Percentiles rank a stretch among this genome's conserved stretches.
Conservation (phyloP, 2,113 vertebrate species). For the Acanthochromis polyacanthus region DNA sequence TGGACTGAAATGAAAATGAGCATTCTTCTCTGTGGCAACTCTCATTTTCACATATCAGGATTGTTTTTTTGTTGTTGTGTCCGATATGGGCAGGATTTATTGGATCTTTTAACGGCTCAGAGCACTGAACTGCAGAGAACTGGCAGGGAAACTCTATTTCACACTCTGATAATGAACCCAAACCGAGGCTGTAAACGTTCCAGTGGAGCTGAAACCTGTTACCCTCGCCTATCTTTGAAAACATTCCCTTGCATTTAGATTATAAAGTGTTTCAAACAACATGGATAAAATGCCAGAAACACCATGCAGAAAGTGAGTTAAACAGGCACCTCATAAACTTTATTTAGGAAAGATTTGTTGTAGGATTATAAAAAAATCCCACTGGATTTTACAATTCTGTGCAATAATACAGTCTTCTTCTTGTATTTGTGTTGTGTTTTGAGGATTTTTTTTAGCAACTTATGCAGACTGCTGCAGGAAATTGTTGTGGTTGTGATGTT, state of each 20-base stretch:
- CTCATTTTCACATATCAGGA: background rate
- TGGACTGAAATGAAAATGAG: background rate
- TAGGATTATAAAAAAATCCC: background rate
- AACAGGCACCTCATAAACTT: background rate
- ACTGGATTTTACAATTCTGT: background rate
- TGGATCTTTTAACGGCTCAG: background rate
- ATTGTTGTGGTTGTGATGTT: background rate
- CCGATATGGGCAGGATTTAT: conserved; percentile 4
- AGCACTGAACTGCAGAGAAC: background rate
- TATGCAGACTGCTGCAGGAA: background rate
- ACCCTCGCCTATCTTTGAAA: background rate
- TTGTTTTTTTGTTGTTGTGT: no score
- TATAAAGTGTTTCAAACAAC: background rate
- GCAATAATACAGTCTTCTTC: no score
- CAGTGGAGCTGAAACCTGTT: no score
- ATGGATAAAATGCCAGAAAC: background rate
- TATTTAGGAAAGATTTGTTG: background rate
- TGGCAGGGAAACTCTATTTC: conserved; percentile 19
- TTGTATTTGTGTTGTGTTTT: background rate
- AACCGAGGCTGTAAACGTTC: background rate
- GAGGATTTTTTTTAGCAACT: background rate
- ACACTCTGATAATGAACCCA: background rate
- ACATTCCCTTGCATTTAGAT: background rate
- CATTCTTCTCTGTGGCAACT: background rate
- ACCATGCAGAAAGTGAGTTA: background rate